Evolutionary conservation across 2,888 invertebrate genomes (phyloP).

Genomic region (Nymphalis polychloros): DNA sequence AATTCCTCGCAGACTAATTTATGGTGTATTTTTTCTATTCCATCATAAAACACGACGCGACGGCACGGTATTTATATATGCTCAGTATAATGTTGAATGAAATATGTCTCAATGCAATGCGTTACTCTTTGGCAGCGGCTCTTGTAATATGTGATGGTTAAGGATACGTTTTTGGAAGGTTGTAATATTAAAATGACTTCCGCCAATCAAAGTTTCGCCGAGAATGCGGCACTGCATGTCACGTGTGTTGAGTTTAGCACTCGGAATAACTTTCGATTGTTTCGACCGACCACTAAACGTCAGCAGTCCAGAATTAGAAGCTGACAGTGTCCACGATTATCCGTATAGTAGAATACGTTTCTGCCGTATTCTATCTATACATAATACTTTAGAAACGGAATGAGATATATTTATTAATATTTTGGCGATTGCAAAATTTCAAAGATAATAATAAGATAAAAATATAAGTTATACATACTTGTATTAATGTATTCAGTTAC

Average conservation of each 20-base stretch:
- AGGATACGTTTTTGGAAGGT: conserved; percentile 2
- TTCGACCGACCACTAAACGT: conserved; percentile 65
- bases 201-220: conserved; percentile 56
- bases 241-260: conserved; percentile 67
- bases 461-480: not conserved
- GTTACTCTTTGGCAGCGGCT: not conserved
- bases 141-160: conserved; percentile 10
- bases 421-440: not conserved
- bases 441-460: not conserved
- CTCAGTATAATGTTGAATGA: not conserved
- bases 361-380: conserved; percentile 37
- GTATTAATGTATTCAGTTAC: too few species aligned
- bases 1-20: too few species aligned
- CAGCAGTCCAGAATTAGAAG: conserved; percentile 71
- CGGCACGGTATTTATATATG: not conserved
- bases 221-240: conserved; percentile 68
- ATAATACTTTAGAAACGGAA: not conserved
- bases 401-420: not conserved
- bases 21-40: too few species aligned
- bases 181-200: conserved; percentile 44
- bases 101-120: conserved; percentile 4
- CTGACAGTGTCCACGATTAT: conserved; percentile 61
- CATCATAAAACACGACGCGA: too few species aligned
- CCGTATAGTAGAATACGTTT: conserved; percentile 52
- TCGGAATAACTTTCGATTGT: conserved; percentile 79